Conservation (phyloP, 2,113 vertebrate genomes). For the Cephalopholis sonnerati region DNA sequence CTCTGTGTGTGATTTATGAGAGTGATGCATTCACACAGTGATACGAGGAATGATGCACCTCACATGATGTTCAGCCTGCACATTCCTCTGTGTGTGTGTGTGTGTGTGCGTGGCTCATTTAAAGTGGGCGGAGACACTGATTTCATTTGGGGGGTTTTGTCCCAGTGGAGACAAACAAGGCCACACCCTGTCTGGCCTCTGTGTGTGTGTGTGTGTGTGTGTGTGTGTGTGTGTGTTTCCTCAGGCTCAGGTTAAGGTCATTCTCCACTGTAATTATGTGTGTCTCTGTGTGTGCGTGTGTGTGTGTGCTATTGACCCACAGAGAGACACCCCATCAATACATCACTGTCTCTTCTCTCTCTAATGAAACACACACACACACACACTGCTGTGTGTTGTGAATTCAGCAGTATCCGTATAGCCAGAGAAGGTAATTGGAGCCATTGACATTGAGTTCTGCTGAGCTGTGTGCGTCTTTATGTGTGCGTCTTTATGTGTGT, state of each 20-base stretch:
- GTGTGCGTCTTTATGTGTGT: slow-evolving; percentile 17
- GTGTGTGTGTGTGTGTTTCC: slow-evolving; percentile 8
- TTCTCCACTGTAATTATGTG: neutral
- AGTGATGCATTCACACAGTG: slow-evolving; percentile 26
- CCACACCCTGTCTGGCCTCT: slow-evolving; percentile 17
- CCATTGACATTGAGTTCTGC: slow-evolving; percentile 62
- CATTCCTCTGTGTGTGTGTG: slow-evolving; percentile 35
- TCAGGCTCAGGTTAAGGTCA: slow-evolving; percentile 68
- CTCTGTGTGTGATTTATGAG: neutral
- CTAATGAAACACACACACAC: slow-evolving; percentile 38
- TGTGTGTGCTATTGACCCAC: slow-evolving; percentile 5
- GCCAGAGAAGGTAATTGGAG: slow-evolving; percentile 35
- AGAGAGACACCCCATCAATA: slow-evolving; percentile 37
- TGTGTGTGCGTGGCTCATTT: neutral
- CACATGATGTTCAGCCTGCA: slow-evolving; percentile 48
- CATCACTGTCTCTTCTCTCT: slow-evolving; percentile 29
- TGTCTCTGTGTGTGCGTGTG: slow-evolving; percentile 26
- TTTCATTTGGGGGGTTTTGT: neutral
- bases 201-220: slow-evolving; percentile 1
- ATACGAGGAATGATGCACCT: slow-evolving; percentile 36
- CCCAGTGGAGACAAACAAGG: slow-evolving; percentile 8
- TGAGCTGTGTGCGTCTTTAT: slow-evolving; percentile 20
- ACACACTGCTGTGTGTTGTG: slow-evolving; percentile 27
- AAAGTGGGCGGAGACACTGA: neutral
- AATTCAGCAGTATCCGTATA: slow-evolving; percentile 63